Evolutionary conservation across 1,140 invertebrate species (phyloP).

Genomic region (Drosophila parvula): DNA sequence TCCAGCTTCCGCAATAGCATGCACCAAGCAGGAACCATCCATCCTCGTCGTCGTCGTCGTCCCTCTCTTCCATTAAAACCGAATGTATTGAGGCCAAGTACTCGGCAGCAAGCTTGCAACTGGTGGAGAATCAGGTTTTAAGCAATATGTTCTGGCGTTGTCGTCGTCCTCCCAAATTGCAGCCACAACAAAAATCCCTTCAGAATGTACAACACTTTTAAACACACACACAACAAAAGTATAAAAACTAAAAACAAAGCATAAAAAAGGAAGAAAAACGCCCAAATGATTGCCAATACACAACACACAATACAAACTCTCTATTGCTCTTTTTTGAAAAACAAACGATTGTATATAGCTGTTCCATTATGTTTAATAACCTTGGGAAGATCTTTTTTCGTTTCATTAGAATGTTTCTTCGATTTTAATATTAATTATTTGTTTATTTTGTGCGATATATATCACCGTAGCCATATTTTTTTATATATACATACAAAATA

Average conservation of each 20-base stretch:
- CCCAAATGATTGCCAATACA: slow-evolving; percentile 50
- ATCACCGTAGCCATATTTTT: slow-evolving; percentile 73
- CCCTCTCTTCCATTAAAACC: slow-evolving; percentile 76
- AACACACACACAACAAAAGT: slow-evolving; percentile 14
- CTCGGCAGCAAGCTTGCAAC: slow-evolving; percentile 63
- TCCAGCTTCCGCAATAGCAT: slow-evolving; percentile 83
- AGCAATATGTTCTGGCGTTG: slow-evolving; percentile 75
- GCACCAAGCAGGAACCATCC: slow-evolving; percentile 51
- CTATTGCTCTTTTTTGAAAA: slow-evolving; percentile 41
- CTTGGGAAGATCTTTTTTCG: slow-evolving; percentile 39
- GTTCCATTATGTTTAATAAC: slow-evolving; percentile 47
- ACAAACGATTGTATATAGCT: slow-evolving; percentile 71
- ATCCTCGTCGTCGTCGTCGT: slow-evolving; percentile 42
- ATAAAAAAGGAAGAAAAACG: slow-evolving; percentile 33
- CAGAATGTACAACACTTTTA: slow-evolving; percentile 53
- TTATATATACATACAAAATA: slow-evolving; percentile 54
- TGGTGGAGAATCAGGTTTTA: slow-evolving; percentile 79
- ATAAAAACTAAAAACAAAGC: slow-evolving; percentile 18
- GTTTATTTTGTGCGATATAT: slow-evolving; percentile 63
- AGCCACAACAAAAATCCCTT: slow-evolving; percentile 35
- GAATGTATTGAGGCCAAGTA: slow-evolving; percentile 72
- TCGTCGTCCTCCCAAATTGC: slow-evolving; percentile 58
- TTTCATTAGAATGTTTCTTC: slow-evolving; percentile 42
- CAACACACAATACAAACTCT: slow-evolving; percentile 25
- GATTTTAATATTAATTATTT: slow-evolving; percentile 51